These are phyloP conservation scores for Passer domesticus DNA, from an alignment of 2,113 vertebrate genomes.

Conservation along the genomic window DNA sequence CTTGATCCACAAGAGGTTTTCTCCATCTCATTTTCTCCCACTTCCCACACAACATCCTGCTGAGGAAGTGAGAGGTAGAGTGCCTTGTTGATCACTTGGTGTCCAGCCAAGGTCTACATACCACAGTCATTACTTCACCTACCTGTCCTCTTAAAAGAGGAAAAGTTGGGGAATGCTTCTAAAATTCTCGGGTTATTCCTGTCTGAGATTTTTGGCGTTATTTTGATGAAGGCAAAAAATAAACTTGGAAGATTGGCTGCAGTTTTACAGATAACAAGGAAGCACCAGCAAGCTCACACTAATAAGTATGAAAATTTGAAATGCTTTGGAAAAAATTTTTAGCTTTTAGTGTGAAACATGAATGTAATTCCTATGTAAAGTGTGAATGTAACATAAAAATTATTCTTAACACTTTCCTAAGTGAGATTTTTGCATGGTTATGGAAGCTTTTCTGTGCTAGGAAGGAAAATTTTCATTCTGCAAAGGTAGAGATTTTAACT, in stretches of 20 bases:
- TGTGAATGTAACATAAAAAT: neutral
- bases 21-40: neutral
- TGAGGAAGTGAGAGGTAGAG: neutral
- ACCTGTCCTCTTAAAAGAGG: neutral
- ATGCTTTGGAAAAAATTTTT: neutral
- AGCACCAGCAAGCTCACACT: neutral
- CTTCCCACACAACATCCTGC: fast-evolving
- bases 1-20: neutral
- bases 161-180: neutral
- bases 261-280: neutral
- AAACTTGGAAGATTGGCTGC: neutral
- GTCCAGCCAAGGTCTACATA: neutral
- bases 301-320: neutral
- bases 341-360: neutral
- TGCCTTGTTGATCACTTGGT: neutral
- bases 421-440: fast-evolving
- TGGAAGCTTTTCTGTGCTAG: neutral
- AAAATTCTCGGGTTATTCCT: neutral
- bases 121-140: neutral
- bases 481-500: neutral
- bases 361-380: neutral
- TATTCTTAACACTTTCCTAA: neutral
- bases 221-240: neutral
- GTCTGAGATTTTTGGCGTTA: neutral
- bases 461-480: neutral